Evolutionary conservation across 2,113 vertebrate genomes (phyloP).

Genomic region (Neofelis nebulosa): DNA sequence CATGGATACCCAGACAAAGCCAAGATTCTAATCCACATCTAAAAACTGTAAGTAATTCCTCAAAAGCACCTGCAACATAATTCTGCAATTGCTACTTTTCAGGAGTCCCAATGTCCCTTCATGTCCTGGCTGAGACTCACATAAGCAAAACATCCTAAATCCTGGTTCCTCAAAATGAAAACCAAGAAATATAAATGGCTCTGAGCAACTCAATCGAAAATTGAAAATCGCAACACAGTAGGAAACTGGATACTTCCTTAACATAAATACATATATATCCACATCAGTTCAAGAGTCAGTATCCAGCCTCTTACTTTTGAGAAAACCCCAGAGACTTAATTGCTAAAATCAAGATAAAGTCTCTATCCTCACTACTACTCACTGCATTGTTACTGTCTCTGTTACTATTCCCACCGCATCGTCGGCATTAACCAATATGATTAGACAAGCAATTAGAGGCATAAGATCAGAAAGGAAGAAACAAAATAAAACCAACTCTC

Average conservation of each 20-base stretch:
- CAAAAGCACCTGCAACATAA: neutral
- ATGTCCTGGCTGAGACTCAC: neutral
- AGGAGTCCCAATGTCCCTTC: fast-evolving
- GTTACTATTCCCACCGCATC: neutral
- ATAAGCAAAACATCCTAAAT: neutral
- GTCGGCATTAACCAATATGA: neutral
- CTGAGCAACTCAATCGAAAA: neutral
- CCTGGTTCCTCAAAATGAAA: neutral
- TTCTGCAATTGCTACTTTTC: fast-evolving
- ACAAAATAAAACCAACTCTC: neutral
- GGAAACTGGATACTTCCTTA: neutral
- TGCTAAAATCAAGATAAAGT: neutral
- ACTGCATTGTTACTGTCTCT: neutral
- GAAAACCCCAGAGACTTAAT: neutral
- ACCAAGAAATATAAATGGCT: neutral
- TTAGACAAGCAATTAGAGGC: neutral
- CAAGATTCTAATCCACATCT: neutral
- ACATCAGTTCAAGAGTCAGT: neutral
- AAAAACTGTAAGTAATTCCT: neutral
- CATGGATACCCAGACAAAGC: neutral
- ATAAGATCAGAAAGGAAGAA: neutral
- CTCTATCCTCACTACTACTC: neutral
- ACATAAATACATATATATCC: neutral
- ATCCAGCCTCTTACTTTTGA: neutral
- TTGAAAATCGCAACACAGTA: neutral